Evolutionary conservation across 2,113 vertebrate genomes (phyloP), one percentile per base, ranked within the genome.

Genomic region (Columba livia): DNA sequence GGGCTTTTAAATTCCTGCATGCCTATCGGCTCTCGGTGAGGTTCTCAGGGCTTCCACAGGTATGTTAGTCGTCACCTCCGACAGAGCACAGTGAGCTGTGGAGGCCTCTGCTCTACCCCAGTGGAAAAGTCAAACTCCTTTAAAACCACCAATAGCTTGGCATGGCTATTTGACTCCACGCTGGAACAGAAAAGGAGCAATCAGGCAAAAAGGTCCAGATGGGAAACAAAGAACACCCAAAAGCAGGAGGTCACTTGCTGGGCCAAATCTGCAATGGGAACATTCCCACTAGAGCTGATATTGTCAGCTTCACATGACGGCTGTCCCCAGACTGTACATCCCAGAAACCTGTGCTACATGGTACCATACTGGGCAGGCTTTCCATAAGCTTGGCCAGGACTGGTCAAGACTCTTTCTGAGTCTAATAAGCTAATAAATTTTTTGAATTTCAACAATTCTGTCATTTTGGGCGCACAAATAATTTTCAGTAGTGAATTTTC

Each of bases 1-100:
- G 95, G 96, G 96, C 91, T 96, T 95, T 90, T 96, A 57, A 84
- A 95, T 96, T 94, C 94, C 86, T 95, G 86, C 84, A 84, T 96
- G 94, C 96, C 96, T 87, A 93, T 96, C 48, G 61, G 95, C 93
- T 94, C 80, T 72, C 82, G 5, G 56, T 60, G 91, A 95, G 84
- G 93, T 97, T 97, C 96, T 96, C 96, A 97, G 73, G 89, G 83
- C 93, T 94, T 96, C 95, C 93, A 89, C 91, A 91, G 84, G 77
- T 96, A 94, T 95, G 86, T 32, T 53, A 58, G 67, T 71, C 10
- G 4, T 89, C 92, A 94, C 82, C 94, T 92, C 62, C 2, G 2
- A 40, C 47, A 13, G 32, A 84, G 77, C 60, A 78, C 60, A 29
- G 5, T 10, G 20, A 81, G 81, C 70, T 72, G 51, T 81, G 65